Conservation (phyloP, 2,797 vertebrate species). For the Typhlichthys eigenmanni region DNA sequence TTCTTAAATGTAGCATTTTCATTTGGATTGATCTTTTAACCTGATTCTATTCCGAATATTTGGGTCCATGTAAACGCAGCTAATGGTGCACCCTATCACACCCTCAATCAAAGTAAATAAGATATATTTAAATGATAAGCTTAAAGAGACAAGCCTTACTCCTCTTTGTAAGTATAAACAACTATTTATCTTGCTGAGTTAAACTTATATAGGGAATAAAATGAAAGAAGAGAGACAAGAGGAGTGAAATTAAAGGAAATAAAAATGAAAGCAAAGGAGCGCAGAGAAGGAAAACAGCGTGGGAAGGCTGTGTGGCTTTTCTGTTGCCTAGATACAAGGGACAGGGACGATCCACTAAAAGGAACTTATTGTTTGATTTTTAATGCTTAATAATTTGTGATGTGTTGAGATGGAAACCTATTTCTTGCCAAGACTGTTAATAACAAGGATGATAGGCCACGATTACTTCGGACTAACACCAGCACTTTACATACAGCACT, state of each 20-base stretch:
- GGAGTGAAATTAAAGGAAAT: slow-evolving; percentile 20
- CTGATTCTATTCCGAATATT: too few species aligned
- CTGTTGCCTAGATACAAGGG: slow-evolving; percentile 74
- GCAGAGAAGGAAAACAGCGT: slow-evolving; percentile 29
- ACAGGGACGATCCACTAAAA: slow-evolving; percentile 35
- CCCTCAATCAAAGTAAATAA: too few species aligned
- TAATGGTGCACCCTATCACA: too few species aligned
- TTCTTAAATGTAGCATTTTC: too few species aligned
- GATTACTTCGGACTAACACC: slow-evolving; percentile 1
- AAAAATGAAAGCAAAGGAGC: slow-evolving; percentile 10
- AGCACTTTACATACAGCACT: neutral
- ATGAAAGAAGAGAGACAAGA: slow-evolving; percentile 1
- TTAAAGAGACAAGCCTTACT: too few species aligned
- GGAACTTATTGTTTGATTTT: slow-evolving; percentile 40
- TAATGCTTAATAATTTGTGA: slow-evolving; percentile 47
- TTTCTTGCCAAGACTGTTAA: slow-evolving; percentile 6
- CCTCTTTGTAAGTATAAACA: too few species aligned
- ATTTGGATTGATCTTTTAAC: too few species aligned
- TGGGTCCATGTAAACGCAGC: too few species aligned
- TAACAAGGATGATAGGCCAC: neutral
- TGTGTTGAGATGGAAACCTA: neutral
- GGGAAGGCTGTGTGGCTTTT: slow-evolving; percentile 38
- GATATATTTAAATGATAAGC: too few species aligned
- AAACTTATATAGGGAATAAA: too few species aligned
- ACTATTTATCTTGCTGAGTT: too few species aligned